These are phyloP conservation scores for Chrysoperla carnea DNA, from an alignment of 1,140 invertebrate species.

Conservation along the genomic window DNA sequence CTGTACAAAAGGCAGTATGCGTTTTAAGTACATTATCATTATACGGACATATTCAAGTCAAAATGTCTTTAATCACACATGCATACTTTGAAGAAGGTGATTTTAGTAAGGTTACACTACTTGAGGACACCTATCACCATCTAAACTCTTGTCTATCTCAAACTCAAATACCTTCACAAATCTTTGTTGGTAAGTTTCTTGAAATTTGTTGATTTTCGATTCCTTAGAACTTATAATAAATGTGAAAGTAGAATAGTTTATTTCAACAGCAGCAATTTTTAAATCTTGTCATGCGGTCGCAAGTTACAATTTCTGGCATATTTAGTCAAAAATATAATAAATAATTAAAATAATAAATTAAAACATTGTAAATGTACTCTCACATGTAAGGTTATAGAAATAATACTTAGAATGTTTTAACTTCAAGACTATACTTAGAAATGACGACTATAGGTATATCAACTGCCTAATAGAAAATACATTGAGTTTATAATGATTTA, in stretches of 20 bases:
- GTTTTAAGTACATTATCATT: conserved; percentile 76
- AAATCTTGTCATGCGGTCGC: too few relatives aligned
- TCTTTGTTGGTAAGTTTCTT: conserved; percentile 52
- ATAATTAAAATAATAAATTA: too few relatives aligned
- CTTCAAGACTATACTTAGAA: too few relatives aligned
- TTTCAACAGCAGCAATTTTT: too few relatives aligned
- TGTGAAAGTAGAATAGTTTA: background rate
- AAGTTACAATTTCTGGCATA: too few relatives aligned
- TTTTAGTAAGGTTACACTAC: conserved; percentile 74
- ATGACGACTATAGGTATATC: too few relatives aligned
- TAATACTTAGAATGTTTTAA: too few relatives aligned
- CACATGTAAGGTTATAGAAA: too few relatives aligned
- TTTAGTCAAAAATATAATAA: too few relatives aligned
- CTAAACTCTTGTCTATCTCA: conserved; percentile 72
- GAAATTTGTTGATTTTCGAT: conserved; percentile 2
- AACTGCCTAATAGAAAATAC: too few relatives aligned
- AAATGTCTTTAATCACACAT: conserved; percentile 89
- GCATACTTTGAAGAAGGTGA: conserved; percentile 94
- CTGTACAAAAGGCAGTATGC: conserved; percentile 87
- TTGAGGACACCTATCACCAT: conserved; percentile 87
- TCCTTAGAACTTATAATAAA: background rate
- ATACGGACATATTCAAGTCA: conserved; percentile 85
- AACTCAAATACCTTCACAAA: conserved; percentile 47
- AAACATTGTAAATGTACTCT: too few relatives aligned
- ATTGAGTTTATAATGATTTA: too few relatives aligned